A percentile compares a stretch with the other conserved stretches of the same genome.
Conservation (phyloP, 1,140 invertebrate genomes). For the Mylabris phalerata region DNA sequence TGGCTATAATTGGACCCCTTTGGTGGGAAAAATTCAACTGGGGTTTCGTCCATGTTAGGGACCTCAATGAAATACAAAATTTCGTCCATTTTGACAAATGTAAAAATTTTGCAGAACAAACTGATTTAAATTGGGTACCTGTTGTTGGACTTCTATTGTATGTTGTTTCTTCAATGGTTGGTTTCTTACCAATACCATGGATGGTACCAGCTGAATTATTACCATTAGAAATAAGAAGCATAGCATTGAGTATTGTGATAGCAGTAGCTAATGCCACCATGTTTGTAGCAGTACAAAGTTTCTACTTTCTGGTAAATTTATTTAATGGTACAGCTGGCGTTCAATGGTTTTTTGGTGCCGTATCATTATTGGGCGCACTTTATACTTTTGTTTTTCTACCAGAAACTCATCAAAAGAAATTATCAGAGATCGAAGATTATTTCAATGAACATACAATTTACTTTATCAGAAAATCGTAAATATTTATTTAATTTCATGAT, state of each 20-base stretch:
- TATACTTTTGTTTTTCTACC: conserved; percentile 59
- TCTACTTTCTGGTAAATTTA: conserved; percentile 34
- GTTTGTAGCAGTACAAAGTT: conserved; percentile 47
- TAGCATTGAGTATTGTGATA: conserved; percentile 38
- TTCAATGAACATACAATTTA: no score
- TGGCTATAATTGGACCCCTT: no score
- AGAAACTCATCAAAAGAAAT: conserved; percentile 61
- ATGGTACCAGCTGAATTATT: conserved; percentile 55
- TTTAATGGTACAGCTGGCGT: conserved; percentile 43
- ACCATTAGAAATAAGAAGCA: conserved; percentile 49
- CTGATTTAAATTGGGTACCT: conserved; percentile 5
- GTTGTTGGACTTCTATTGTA: conserved; percentile 4
- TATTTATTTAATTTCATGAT: no score
- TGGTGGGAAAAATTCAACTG: no score
- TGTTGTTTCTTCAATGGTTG: conserved; percentile 50
- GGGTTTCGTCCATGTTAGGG: no score
- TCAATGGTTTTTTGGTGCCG: conserved; percentile 61
- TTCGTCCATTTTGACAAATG: no score
- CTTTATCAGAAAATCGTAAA: no score
- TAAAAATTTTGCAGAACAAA: not conserved
- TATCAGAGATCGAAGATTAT: conserved; percentile 53
- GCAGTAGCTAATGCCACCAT: conserved; percentile 46
- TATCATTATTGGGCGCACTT: conserved; percentile 49
- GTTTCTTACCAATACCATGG: conserved; percentile 52
- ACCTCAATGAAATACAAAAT: no score